phyloP scores from a whole-genome alignment of 2,888 invertebrate species.

The Ectemnius lituratus region DNA sequence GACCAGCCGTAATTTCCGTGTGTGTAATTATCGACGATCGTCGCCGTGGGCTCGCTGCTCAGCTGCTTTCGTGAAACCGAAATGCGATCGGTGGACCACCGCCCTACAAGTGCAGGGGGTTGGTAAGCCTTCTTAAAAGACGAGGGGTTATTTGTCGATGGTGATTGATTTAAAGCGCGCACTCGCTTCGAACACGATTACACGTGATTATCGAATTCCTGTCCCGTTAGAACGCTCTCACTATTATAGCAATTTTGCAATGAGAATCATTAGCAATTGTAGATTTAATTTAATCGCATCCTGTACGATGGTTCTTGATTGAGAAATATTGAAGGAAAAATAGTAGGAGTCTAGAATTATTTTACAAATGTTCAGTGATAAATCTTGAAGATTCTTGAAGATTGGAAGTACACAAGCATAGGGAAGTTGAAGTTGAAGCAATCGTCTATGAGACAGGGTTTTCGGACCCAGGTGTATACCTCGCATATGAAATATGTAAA shows the following conservation, averaged over 20 bases:
- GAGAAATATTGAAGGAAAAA: too few species aligned
- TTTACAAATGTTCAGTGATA: too few species aligned
- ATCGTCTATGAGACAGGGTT: background rate
- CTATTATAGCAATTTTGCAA: background rate
- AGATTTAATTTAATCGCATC: too few species aligned
- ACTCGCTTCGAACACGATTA: constrained; percentile 30
- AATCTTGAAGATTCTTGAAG: too few species aligned
- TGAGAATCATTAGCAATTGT: background rate
- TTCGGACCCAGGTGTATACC: constrained; percentile 63
- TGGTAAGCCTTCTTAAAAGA: constrained; percentile 26
- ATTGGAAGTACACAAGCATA: too few species aligned
- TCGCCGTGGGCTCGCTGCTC: constrained; percentile 43
- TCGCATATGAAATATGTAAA: constrained; percentile 69
- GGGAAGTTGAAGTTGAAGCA: too few species aligned
- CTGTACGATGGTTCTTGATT: too few species aligned
- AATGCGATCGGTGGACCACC: background rate
- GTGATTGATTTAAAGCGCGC: constrained; percentile 74
- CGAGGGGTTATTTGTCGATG: constrained; percentile 68
- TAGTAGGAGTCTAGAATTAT: too few species aligned
- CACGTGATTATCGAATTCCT: constrained; percentile 27
- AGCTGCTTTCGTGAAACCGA: constrained; percentile 30
- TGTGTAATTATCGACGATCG: constrained; percentile 70
- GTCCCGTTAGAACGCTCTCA: background rate
- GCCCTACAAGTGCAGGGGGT: constrained; percentile 9
- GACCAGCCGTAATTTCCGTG: constrained; percentile 67